A percentile compares a stretch with the other conserved stretches of the same genome.
Evolutionary conservation across 2,113 vertebrate species (phyloP).

Genomic region (Piaya cayana): DNA sequence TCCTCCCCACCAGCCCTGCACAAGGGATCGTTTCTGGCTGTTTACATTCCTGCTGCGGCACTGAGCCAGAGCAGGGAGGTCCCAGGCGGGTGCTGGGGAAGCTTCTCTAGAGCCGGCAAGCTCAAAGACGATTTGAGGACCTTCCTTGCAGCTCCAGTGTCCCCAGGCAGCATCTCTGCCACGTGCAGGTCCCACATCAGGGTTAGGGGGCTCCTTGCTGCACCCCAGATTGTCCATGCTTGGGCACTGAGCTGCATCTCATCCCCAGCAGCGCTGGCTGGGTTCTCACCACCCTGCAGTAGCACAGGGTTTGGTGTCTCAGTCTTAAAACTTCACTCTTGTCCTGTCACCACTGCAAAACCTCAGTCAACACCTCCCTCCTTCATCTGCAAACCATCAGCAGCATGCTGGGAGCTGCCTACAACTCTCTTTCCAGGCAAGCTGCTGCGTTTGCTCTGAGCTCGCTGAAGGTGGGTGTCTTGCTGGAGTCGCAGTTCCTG

Average conservation of each 20-base stretch:
- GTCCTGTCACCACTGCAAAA: too few relatives aligned
- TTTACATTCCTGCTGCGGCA: neutral
- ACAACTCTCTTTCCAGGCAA: neutral
- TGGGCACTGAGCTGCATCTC: neutral
- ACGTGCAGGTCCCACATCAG: fast-evolving
- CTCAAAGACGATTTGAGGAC: neutral
- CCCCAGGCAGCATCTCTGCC: neutral
- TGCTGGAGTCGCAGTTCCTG: neutral
- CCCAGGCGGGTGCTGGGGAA: fast-evolving
- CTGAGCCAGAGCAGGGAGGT: neutral
- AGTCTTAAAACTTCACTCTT: neutral
- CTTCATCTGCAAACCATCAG: neutral
- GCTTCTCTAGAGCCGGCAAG: fast-evolving
- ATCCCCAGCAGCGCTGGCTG: fast-evolving
- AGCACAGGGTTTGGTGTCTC: neutral
- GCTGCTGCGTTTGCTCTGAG: neutral
- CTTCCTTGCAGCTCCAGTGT: neutral
- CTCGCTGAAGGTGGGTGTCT: neutral
- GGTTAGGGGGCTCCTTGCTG: neutral
- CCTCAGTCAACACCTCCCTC: neutral
- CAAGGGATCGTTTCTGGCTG: neutral
- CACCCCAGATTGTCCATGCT: fast-evolving
- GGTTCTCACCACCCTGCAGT: neutral
- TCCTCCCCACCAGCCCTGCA: neutral
- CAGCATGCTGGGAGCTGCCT: neutral